These are phyloP conservation scores for Zophobas morio DNA, from an alignment of 1,140 invertebrate genomes.

Conservation along the genomic window DNA sequence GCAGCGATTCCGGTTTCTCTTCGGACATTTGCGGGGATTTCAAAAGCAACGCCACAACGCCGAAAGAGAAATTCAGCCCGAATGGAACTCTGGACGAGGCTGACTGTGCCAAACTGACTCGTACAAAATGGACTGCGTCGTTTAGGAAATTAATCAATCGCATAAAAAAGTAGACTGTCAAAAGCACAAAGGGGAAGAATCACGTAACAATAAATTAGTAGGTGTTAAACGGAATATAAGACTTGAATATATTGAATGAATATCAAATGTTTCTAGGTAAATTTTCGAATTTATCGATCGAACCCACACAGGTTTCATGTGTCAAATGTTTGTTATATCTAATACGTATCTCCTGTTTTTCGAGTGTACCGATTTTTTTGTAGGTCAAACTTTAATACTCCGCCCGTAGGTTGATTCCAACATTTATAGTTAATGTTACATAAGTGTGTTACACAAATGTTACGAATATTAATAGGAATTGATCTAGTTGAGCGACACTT, in stretches of 20 bases:
- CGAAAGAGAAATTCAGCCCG: conserved; percentile 65
- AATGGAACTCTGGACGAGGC: conserved; percentile 63
- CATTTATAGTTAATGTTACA: conserved; percentile 32
- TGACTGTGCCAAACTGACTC: conserved; percentile 65
- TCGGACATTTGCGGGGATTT: conserved; percentile 65
- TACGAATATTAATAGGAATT: conserved; percentile 18
- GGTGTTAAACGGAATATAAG: conserved; percentile 20
- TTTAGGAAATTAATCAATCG: conserved; percentile 65
- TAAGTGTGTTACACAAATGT: conserved; percentile 14
- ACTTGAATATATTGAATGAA: conserved; percentile 10
- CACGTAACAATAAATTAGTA: not conserved
- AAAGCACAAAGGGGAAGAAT: conserved; percentile 15
- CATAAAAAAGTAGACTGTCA: conserved; percentile 62
- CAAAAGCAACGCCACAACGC: conserved; percentile 65
- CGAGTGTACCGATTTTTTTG: not conserved
- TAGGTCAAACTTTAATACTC: conserved; percentile 21
- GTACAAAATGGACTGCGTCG: conserved; percentile 66
- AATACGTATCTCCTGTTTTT: conserved; percentile 32
- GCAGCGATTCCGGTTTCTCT: conserved; percentile 67
- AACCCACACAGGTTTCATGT: conserved; percentile 19
- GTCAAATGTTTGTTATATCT: conserved; percentile 6
- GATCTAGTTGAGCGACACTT: conserved; percentile 8
- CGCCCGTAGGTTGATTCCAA: conserved; percentile 15
- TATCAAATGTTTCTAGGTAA: conserved; percentile 16
- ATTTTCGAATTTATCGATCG: conserved; percentile 15